These are phyloP conservation scores for Aphodius granarius DNA, from an alignment of 2,888 invertebrate species.

Conservation along the genomic window DNA sequence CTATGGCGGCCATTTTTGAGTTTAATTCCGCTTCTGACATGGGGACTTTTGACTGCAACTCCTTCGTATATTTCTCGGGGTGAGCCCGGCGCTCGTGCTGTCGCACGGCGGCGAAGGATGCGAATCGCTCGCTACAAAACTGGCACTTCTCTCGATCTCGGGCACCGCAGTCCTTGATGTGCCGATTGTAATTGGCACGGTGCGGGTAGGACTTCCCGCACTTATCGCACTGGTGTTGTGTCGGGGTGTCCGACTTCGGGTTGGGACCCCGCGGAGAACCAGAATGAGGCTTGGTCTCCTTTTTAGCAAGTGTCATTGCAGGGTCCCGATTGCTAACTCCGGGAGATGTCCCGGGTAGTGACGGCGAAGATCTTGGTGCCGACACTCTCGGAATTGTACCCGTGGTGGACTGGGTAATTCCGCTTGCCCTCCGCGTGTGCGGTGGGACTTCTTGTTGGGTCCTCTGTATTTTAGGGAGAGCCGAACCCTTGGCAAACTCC, in stretches of 20 bases:
- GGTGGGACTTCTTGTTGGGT: background rate
- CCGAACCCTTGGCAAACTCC: background rate
- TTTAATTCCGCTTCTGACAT: slow-evolving; percentile 16
- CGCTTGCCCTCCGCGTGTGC: background rate
- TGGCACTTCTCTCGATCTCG: slow-evolving; percentile 18
- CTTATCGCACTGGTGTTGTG: background rate
- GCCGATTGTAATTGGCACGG: slow-evolving; percentile 12
- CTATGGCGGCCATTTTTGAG: slow-evolving; percentile 20
- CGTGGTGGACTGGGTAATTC: background rate
- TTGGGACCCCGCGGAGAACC: background rate
- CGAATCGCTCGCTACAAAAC: slow-evolving; percentile 10
- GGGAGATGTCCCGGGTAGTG: background rate
- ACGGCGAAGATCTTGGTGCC: background rate
- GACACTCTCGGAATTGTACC: too few relatives aligned
- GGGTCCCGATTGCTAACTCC: background rate
- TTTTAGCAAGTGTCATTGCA: background rate
- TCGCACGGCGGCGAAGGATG: slow-evolving; percentile 10
- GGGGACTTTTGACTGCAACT: slow-evolving; percentile 13
- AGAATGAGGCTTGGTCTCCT: slow-evolving; percentile 6
- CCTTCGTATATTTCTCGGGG: slow-evolving; percentile 12
- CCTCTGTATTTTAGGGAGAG: background rate
- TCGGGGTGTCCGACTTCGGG: background rate
- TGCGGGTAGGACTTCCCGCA: slow-evolving; percentile 14
- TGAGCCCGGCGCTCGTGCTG: slow-evolving; percentile 18
- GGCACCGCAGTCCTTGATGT: slow-evolving; percentile 24